phyloP scores from a whole-genome alignment of 2,888 invertebrate species.

The Reticulitermes lucifugus region DNA sequence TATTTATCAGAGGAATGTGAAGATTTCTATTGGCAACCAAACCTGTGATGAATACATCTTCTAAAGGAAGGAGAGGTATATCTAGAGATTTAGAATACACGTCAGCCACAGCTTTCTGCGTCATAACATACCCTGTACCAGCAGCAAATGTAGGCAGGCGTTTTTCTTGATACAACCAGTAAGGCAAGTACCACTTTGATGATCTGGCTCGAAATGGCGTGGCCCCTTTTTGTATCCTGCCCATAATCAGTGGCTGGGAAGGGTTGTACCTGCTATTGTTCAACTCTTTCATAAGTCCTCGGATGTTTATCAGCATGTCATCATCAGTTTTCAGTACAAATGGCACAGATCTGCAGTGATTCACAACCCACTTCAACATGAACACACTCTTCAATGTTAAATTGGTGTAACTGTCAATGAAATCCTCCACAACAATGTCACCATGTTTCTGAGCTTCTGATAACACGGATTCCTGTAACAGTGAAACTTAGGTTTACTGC shows the following conservation, averaged over 20 bases:
- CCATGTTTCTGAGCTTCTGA: conserved; percentile 30
- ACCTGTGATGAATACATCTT: conserved; percentile 19
- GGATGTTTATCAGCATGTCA: conserved; percentile 30
- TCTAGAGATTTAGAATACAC: neutral
- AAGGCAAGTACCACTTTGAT: conserved; percentile 6
- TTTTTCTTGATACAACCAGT: neutral
- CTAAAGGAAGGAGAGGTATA: conserved; percentile 4
- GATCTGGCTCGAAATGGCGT: neutral
- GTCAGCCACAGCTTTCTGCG: neutral
- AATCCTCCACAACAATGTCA: conserved; percentile 46
- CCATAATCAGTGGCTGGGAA: neutral
- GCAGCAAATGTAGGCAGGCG: neutral
- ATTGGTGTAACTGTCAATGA: conserved; percentile 44
- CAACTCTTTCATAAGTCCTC: conserved; percentile 2
- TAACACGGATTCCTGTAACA: conserved; percentile 29
- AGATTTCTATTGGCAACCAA: neutral
- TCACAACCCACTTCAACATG: conserved; percentile 44
- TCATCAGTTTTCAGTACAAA: conserved; percentile 42
- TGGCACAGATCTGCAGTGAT: conserved; percentile 11
- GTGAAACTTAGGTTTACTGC: neutral
- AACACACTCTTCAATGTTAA: conserved; percentile 45
- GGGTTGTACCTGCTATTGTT: neutral
- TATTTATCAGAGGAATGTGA: neutral
- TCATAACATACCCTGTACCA: conserved; percentile 7
- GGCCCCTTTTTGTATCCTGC: conserved; percentile 1